phyloP scores from a whole-genome alignment of 2,888 invertebrate species.

The Parnassius smintheus region DNA sequence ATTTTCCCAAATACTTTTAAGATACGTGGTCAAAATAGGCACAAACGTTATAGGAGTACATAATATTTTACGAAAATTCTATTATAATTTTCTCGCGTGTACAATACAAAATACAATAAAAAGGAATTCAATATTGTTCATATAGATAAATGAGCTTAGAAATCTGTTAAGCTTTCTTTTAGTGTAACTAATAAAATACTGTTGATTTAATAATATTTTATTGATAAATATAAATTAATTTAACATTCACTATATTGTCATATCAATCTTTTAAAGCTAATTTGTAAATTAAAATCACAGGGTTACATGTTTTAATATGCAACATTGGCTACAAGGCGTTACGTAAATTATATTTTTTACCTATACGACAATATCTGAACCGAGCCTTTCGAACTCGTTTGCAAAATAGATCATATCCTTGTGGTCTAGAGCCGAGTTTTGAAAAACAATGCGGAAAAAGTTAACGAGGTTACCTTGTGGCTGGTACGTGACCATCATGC shows the following conservation, averaged over 20 bases:
- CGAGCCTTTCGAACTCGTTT: conserved; percentile 92
- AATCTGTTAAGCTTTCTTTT: no score
- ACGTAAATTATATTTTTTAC: conserved; percentile 32
- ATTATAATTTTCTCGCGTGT: no score
- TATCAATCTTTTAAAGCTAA: conserved; percentile 31
- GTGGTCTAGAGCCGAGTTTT: conserved; percentile 92
- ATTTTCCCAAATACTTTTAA: no score
- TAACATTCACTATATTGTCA: conserved; percentile 20
- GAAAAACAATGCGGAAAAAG: conserved; percentile 96
- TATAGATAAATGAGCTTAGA: no score
- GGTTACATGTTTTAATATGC: conserved; percentile 46
- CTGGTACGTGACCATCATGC: conserved; percentile 98
- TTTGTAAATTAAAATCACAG: conserved; percentile 60
- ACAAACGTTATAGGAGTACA: no score
- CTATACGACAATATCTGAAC: conserved; percentile 80
- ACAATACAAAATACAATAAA: no score
- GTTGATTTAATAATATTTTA: not conserved
- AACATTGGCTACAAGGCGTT: conserved; percentile 38
- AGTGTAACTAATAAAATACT: no score
- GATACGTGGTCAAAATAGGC: no score
- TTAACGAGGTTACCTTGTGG: conserved; percentile 92
- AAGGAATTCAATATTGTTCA: no score
- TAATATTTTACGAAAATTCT: no score
- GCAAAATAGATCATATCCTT: conserved; percentile 93
- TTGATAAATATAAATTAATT: conserved; percentile 23